Percentiles rank a stretch among this genome's conserved stretches.
Evolutionary conservation across 2,797 vertebrate species (phyloP).

Genomic region (Platyrinchus mystaceus): DNA sequence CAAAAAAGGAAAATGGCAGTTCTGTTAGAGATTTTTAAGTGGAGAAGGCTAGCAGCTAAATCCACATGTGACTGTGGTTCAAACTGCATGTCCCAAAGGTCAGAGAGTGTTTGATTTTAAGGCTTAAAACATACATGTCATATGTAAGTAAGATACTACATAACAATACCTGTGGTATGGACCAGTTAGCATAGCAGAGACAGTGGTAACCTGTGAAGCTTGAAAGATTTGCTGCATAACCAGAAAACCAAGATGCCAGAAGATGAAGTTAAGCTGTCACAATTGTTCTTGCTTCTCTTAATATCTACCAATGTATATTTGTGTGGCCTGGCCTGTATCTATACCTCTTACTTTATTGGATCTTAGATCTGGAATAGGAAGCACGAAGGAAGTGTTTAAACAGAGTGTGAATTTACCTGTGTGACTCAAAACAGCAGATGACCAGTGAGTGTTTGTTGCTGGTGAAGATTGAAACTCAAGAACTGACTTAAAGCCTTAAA

Average conservation of each 20-base stretch:
- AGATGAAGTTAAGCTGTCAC: neutral
- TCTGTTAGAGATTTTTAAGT: neutral
- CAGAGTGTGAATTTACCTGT: neutral
- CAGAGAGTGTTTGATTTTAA: neutral
- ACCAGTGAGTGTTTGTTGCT: neutral
- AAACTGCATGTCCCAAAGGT: neutral
- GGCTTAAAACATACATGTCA: neutral
- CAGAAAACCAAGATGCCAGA: neutral
- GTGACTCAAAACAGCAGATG: neutral
- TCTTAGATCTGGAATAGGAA: neutral
- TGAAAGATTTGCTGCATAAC: neutral
- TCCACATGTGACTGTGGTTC: neutral
- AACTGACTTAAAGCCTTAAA: neutral
- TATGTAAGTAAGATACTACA: neutral
- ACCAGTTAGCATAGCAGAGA: neutral
- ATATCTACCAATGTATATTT: accelerated
- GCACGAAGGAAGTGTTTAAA: neutral
- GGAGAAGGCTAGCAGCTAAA: neutral
- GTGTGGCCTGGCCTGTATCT: neutral
- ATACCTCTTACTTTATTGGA: neutral
- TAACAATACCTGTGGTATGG: neutral
- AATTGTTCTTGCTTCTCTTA: neutral
- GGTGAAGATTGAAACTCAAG: neutral
- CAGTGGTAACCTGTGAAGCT: neutral
- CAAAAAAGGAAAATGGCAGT: neutral